Evolutionary conservation across 2,797 vertebrate species (phyloP).

Genomic region (Ctenopoma multispine): DNA sequence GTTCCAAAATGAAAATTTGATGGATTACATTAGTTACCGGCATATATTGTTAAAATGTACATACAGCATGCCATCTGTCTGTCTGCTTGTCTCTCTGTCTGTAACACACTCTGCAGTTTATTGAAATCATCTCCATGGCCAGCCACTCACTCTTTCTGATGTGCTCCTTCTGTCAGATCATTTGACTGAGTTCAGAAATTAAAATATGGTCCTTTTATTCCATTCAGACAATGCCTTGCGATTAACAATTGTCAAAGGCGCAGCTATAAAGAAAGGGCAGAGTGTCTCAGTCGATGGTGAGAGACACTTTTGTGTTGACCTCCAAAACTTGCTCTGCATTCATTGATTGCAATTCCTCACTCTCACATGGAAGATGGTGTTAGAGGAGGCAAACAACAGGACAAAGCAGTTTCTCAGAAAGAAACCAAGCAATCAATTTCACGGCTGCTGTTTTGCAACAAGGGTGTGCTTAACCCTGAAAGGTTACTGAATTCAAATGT

Average conservation of each 20-base stretch:
- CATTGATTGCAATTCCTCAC: conserved; percentile 80
- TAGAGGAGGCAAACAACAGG: conserved; percentile 67
- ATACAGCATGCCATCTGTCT: conserved; percentile 22
- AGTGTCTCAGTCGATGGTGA: conserved; percentile 69
- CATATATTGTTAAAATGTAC: conserved; percentile 24
- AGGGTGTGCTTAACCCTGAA: conserved; percentile 28
- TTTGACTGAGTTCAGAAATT: conserved; percentile 44
- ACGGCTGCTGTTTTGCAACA: conserved; percentile 52
- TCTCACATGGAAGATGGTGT: conserved; percentile 68
- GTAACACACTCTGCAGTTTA: conserved; percentile 24
- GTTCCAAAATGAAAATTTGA: conserved; percentile 44
- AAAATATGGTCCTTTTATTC: conserved; percentile 34
- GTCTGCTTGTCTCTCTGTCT: conserved; percentile 3
- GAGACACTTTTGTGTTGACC: conserved; percentile 79
- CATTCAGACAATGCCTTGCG: conserved; percentile 29
- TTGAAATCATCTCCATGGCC: conserved; percentile 21
- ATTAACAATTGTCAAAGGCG: conserved; percentile 54
- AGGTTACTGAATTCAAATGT: conserved; percentile 49
- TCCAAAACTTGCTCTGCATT: conserved; percentile 79
- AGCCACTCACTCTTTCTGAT: conserved; percentile 21
- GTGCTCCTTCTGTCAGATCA: conserved; percentile 24
- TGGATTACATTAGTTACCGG: conserved; percentile 32
- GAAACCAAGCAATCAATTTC: conserved; percentile 60
- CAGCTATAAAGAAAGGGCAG: conserved; percentile 41
- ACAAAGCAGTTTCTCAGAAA: conserved; percentile 58